Conservation (phyloP, 2,113 vertebrate species). For the Chloropsis hardwickii region DNA sequence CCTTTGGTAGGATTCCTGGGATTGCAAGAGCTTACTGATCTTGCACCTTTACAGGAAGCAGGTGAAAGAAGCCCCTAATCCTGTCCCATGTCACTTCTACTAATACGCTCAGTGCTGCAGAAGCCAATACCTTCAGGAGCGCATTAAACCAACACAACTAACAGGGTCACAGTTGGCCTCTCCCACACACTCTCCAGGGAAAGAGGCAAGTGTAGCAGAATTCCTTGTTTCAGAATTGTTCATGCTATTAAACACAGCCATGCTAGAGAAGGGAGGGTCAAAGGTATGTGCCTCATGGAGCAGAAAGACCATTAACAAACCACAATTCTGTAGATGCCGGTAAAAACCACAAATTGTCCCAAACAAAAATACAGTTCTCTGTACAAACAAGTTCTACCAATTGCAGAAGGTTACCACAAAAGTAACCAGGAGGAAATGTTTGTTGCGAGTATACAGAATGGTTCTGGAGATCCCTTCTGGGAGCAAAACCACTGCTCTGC, state of each 20-base stretch:
- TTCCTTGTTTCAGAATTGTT: neutral
- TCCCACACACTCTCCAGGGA: neutral
- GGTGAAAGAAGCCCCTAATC: neutral
- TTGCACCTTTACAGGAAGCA: neutral
- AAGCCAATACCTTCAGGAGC: neutral
- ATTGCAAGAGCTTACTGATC: neutral
- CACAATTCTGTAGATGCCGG: fast-evolving
- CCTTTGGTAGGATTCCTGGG: neutral
- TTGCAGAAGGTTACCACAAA: neutral
- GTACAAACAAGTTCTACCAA: neutral
- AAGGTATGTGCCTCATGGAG: fast-evolving
- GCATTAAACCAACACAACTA: neutral
- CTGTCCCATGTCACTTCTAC: neutral
- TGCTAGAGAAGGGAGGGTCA: neutral
- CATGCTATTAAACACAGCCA: neutral
- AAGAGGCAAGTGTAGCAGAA: neutral
- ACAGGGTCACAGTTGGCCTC: neutral
- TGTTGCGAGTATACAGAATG: fast-evolving
- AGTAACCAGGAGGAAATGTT: neutral
- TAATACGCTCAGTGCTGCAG: neutral
- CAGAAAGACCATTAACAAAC: neutral
- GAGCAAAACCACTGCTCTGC: neutral
- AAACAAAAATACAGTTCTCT: neutral
- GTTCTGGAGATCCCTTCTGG: neutral
- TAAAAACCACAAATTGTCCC: neutral